Percentiles rank a stretch among this genome's conserved stretches.
Evolutionary conservation across 2,888 invertebrate species (phyloP).

Genomic region (Tipula confusa): DNA sequence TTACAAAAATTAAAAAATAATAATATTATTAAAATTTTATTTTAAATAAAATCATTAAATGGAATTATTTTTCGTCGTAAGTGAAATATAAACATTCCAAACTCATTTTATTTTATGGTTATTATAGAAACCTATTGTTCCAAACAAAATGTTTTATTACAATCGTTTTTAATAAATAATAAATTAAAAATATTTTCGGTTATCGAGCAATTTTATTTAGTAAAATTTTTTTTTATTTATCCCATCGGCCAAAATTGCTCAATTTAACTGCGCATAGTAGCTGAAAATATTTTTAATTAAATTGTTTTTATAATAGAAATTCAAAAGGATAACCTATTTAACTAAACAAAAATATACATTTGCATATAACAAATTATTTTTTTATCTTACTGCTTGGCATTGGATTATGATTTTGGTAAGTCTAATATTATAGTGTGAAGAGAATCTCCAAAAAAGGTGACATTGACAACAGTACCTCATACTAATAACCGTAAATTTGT

Average conservation of each 20-base stretch:
- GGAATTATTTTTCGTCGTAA: background rate
- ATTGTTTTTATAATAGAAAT: background rate
- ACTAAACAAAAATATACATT: background rate
- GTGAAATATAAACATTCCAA: background rate
- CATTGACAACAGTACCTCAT: background rate
- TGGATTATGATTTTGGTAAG: background rate
- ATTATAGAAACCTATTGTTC: background rate
- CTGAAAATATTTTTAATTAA: background rate
- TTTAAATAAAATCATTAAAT: background rate
- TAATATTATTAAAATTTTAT: background rate
- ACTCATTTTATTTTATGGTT: background rate
- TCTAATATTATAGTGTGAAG: background rate
- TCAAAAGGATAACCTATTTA: background rate
- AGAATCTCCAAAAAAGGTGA: background rate
- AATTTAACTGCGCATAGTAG: background rate
- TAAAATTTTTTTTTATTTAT: background rate
- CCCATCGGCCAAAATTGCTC: background rate
- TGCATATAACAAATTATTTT: background rate
- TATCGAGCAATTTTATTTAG: background rate
- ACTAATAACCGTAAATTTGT: too few relatives aligned
- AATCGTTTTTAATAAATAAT: background rate
- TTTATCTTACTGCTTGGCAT: background rate
- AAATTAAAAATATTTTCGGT: background rate
- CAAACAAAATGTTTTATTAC: background rate
- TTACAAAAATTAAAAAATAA: background rate